Evolutionary conservation across 2,113 vertebrate genomes (phyloP).

Genomic region (Amblyopsis rosae): DNA sequence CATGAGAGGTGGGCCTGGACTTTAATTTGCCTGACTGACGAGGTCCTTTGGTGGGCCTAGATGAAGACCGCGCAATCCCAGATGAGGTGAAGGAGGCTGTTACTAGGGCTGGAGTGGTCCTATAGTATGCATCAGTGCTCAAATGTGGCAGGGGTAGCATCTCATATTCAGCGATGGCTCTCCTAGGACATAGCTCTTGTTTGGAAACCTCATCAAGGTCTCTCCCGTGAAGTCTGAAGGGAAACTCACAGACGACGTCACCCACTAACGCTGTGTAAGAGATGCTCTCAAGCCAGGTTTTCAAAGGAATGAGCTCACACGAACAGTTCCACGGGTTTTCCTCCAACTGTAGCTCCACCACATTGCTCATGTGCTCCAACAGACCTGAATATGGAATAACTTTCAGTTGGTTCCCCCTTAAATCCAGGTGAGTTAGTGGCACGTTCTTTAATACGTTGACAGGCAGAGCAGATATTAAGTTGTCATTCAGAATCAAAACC

Average conservation of each 20-base stretch:
- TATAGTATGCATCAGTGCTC: conserved; percentile 88
- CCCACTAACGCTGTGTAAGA: conserved; percentile 93
- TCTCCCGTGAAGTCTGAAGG: conserved; percentile 93
- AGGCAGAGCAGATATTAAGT: conserved; percentile 90
- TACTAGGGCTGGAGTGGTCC: conserved; percentile 84
- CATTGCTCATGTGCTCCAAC: conserved; percentile 93
- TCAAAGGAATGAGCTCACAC: conserved; percentile 93
- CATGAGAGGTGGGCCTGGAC: conserved; percentile 85
- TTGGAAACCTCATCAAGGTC: conserved; percentile 95
- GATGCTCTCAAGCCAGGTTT: conserved; percentile 97
- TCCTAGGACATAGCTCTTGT: conserved; percentile 94
- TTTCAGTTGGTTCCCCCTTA: conserved; percentile 94
- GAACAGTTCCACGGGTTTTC: conserved; percentile 99
- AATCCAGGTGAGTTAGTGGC: conserved; percentile 95
- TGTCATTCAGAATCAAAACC: conserved; percentile 97
- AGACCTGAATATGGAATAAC: conserved; percentile 90
- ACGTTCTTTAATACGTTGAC: conserved; percentile 91
- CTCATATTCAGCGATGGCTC: conserved; percentile 92
- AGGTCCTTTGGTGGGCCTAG: conserved; percentile 89
- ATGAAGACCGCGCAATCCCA: conserved; percentile 87
- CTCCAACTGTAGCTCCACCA: conserved; percentile 95
- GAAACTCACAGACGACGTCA: conserved; percentile 96
- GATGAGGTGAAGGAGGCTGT: conserved; percentile 89
- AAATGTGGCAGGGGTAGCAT: conserved; percentile 88
- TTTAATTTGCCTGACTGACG: conserved; percentile 89